phyloP scores from a whole-genome alignment of 2,113 vertebrate genomes.

The Trochalopteron elliotii region DNA sequence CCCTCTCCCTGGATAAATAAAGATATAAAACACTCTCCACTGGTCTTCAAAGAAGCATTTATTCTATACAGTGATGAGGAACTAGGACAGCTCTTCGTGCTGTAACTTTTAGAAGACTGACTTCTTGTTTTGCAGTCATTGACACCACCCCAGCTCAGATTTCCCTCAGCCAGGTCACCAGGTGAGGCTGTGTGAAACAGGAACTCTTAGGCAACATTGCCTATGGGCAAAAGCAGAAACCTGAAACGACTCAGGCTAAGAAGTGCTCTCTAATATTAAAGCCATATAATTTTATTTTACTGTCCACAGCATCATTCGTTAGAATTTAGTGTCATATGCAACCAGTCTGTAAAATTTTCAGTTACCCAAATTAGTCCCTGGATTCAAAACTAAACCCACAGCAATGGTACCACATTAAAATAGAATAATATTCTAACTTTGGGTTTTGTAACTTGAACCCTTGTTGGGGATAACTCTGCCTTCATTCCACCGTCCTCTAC shows the following conservation, averaged over 20 bases:
- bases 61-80: not conserved
- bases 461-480: not conserved
- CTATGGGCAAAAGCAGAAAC: not conserved
- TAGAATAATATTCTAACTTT: not conserved
- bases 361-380: not conserved
- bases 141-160: not conserved
- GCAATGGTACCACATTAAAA: not conserved
- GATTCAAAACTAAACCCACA: not conserved
- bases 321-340: not conserved
- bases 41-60: not conserved
- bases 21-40: not conserved
- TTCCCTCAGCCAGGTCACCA: not conserved
- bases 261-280: not conserved
- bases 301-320: not conserved
- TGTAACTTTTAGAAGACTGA: not conserved
- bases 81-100: not conserved
- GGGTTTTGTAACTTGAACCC: not conserved
- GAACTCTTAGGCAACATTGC: not conserved
- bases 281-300: not conserved
- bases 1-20: not conserved
- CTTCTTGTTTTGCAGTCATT: not conserved
- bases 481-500: not conserved
- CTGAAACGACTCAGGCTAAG: not conserved
- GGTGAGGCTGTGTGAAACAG: not conserved
- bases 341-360: not conserved